These are phyloP conservation scores for Anthopleura xanthogrammica DNA, from an alignment of 92 coral and sea anemone genomes.

Conservation along the genomic window DNA sequence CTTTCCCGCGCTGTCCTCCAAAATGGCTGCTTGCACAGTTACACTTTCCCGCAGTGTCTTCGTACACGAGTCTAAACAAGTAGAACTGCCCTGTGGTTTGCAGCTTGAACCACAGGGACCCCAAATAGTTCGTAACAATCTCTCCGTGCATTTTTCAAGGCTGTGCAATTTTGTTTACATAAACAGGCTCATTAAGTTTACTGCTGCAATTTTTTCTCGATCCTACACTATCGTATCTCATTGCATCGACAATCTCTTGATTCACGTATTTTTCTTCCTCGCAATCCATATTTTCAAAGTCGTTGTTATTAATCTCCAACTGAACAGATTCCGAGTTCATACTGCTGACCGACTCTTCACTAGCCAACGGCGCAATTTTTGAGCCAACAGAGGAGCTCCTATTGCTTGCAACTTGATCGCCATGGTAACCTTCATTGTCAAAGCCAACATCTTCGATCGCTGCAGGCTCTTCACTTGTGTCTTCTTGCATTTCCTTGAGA, in stretches of 20 bases:
- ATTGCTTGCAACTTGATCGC: neutral
- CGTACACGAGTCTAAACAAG: too few species aligned
- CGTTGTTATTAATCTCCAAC: slow-evolving; percentile 5
- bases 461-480: neutral
- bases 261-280: slow-evolving; percentile 15
- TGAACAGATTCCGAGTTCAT: neutral
- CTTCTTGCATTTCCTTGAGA: neutral
- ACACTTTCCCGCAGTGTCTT: too few species aligned
- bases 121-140: too few species aligned
- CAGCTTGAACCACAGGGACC: too few species aligned
- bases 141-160: too few species aligned
- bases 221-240: neutral
- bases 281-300: neutral
- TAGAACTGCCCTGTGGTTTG: too few species aligned
- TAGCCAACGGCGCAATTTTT: slow-evolving; percentile 18
- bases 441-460: neutral
- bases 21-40: too few species aligned
- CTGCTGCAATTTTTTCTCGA: neutral
- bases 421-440: slow-evolving; percentile 13
- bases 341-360: slow-evolving; percentile 12
- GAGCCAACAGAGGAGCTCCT: neutral
- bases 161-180: neutral
- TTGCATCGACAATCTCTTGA: slow-evolving; percentile 20
- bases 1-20: too few species aligned
- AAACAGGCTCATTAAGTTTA: neutral